Conservation (phyloP, 2,113 vertebrate genomes). For the Myanophis thanlyinensis region DNA sequence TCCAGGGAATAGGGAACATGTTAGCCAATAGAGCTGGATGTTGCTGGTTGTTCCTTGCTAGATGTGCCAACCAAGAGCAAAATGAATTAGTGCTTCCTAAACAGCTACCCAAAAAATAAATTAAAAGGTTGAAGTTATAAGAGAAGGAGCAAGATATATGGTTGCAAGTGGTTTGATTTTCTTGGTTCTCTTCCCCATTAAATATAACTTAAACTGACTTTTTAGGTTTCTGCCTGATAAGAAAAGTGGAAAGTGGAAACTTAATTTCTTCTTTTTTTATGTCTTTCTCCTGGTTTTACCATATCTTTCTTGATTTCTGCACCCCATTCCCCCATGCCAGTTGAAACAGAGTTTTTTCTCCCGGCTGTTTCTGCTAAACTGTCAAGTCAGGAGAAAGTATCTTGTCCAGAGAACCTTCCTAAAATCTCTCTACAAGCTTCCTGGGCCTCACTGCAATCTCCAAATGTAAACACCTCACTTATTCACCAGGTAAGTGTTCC, state of each 20-base stretch:
- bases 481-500: slow-evolving; percentile 78
- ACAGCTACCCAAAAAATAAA: not conserved
- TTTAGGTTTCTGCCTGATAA: not conserved
- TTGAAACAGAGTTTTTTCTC: slow-evolving; percentile 88
- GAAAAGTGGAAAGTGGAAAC: slow-evolving; percentile 8
- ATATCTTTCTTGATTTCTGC: slow-evolving; percentile 56
- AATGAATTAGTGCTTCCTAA: not conserved
- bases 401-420: slow-evolving; percentile 58
- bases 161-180: not conserved
- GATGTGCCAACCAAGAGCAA: not conserved
- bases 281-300: slow-evolving; percentile 38
- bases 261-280: slow-evolving; percentile 30
- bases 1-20: not conserved
- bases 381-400: slow-evolving; percentile 53
- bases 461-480: slow-evolving; percentile 79
- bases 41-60: not conserved
- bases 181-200: not conserved
- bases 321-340: slow-evolving; percentile 75
- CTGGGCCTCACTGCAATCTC: slow-evolving; percentile 87
- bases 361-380: slow-evolving; percentile 76
- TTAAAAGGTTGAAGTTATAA: too few species aligned
- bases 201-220: not conserved
- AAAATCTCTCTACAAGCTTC: slow-evolving; percentile 82
- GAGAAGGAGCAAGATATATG: not conserved
- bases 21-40: not conserved